Evolutionary conservation across 2,113 vertebrate genomes (phyloP).

Genomic region (Vireo altiloquus): DNA sequence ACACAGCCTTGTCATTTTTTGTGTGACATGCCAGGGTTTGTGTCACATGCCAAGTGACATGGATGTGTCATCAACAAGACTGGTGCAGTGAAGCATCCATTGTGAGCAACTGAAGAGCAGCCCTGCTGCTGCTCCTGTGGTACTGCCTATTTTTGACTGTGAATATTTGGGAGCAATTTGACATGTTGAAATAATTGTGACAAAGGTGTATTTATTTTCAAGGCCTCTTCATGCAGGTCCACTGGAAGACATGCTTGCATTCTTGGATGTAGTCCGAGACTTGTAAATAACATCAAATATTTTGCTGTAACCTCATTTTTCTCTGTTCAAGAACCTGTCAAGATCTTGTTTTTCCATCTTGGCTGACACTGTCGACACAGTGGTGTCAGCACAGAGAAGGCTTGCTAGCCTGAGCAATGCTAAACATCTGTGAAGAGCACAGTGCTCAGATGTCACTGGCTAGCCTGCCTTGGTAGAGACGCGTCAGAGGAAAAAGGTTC

Average conservation of each 20-base stretch:
- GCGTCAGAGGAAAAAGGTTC: neutral
- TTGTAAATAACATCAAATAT: neutral
- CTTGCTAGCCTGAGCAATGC: neutral
- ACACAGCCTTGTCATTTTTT: neutral
- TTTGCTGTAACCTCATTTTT: conserved; percentile 8
- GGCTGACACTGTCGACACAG: neutral
- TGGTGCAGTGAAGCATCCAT: neutral
- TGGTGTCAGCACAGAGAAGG: neutral
- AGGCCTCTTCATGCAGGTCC: neutral
- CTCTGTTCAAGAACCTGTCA: neutral
- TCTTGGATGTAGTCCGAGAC: neutral
- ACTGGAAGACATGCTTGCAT: neutral
- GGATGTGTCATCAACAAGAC: neutral
- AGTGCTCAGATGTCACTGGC: neutral
- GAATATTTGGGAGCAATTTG: neutral
- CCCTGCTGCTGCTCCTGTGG: neutral
- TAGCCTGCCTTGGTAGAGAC: neutral
- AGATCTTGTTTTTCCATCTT: neutral
- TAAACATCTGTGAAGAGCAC: neutral
- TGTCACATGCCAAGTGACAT: neutral
- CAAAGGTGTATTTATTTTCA: neutral
- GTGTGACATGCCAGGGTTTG: neutral
- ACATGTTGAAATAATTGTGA: neutral
- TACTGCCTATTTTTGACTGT: neutral
- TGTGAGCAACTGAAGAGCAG: neutral